Evolutionary conservation across 2,113 vertebrate genomes (phyloP).

Genomic region (Lucifuga dentata): DNA sequence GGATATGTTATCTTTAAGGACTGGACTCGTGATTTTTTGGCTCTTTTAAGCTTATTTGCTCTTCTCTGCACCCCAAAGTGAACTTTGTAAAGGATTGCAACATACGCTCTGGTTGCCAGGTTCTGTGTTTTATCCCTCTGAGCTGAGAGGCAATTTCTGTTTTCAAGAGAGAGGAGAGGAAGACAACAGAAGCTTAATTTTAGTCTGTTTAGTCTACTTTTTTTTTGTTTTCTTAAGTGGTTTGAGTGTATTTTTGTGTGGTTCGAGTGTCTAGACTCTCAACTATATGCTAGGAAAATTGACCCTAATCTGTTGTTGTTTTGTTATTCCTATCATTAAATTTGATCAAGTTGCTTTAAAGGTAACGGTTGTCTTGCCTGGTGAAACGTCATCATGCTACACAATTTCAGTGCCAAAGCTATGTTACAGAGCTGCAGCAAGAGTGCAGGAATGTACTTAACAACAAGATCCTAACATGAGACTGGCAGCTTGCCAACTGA

Average conservation of each 20-base stretch:
- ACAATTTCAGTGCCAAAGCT: conserved; percentile 11
- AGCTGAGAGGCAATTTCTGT: neutral
- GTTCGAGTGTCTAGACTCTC: conserved; percentile 1
- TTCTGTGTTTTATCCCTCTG: neutral
- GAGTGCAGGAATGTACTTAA: conserved; percentile 69
- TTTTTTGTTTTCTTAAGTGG: neutral
- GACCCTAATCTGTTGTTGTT: neutral
- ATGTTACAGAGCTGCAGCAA: conserved; percentile 34
- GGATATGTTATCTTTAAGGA: conserved; percentile 59
- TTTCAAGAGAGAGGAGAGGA: neutral
- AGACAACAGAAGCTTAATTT: neutral
- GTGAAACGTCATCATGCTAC: neutral
- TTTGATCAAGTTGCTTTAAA: neutral
- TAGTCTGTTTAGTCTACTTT: neutral
- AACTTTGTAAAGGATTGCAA: conserved; percentile 72
- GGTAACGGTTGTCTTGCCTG: neutral
- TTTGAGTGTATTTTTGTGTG: neutral
- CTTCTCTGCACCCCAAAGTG: conserved; percentile 41
- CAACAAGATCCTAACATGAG: conserved; percentile 63
- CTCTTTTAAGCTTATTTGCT: conserved; percentile 64
- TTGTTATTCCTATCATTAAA: neutral
- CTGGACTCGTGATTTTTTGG: conserved; percentile 34
- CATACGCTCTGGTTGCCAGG: conserved; percentile 25
- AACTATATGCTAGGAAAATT: neutral
- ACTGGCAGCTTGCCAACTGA: conserved; percentile 56